Evolutionary conservation across 2,113 vertebrate species (phyloP), one percentile per base, ranked within the genome.

Genomic region (Pangasianodon gigas): DNA sequence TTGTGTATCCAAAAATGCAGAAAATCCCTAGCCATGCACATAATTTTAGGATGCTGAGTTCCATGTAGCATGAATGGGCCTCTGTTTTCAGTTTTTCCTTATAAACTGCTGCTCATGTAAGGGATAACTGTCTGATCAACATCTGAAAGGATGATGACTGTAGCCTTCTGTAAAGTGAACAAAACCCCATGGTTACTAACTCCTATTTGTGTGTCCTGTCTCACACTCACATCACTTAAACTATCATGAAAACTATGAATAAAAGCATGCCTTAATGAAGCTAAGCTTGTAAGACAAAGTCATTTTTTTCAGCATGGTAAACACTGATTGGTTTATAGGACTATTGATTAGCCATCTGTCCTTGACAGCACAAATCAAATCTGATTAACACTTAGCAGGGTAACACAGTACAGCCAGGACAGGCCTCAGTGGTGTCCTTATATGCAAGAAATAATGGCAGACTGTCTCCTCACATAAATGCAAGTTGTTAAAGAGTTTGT

Each of bases 271-370:
- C 81, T 83, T 37, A 58, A 83, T 56, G 54, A 83, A 58, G n/a
- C 51, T 82, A 82, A 82, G 46, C 52, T 84, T 26, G 8, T 41
- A 54, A 32, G 29, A 82, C 80, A 82, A 9, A 54, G 77, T 84
- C 9, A 5, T 60, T 84, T 44, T 13, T 24, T 58, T 58, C 32
- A 60, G 21, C 41, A 46, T 18, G 37, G 21, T n/a, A 85, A 85
- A 65, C 58, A 46, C 83, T 85, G 41, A 65, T 84, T 46, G 37
- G 56, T 65, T 85, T 85, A 62, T 62, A 46, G 65, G 58, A 62
- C 83, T 65, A 85, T 46, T 65, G 24, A 85, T 85, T 85, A 65
- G 58, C 83, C 2, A 46, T 62, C 58, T 46, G 41, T 29, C 83
- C 24, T 85, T 65, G 54, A 84, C 81, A 41, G 29, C 6, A 37